Evolutionary conservation across 1,140 invertebrate genomes (phyloP).

Genomic region (Drosophila leontia): DNA sequence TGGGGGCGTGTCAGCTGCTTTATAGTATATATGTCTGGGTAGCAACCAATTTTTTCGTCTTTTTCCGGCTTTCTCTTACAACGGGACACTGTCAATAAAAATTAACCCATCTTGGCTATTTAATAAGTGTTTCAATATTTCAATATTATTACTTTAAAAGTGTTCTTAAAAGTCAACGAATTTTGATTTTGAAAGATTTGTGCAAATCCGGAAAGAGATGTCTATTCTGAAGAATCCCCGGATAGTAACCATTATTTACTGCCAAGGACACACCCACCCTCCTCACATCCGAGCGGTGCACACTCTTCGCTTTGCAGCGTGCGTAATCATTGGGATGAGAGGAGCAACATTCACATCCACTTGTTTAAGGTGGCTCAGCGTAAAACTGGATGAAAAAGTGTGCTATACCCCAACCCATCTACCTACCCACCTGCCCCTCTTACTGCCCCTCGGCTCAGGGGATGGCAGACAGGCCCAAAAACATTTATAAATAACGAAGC

Average conservation of each 20-base stretch:
- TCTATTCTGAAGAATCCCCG: slow-evolving; percentile 54
- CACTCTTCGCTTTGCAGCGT: slow-evolving; percentile 24
- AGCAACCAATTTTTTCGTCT: slow-evolving; percentile 33
- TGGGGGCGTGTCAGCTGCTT: slow-evolving; percentile 10
- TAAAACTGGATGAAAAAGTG: slow-evolving; percentile 63
- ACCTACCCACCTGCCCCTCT: slow-evolving; percentile 28
- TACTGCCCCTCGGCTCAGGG: slow-evolving; percentile 11
- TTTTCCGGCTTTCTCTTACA: neutral
- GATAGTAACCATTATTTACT: slow-evolving; percentile 54
- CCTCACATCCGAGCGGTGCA: slow-evolving; percentile 2
- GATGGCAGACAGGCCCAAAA: slow-evolving; percentile 64
- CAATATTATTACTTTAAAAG: neutral
- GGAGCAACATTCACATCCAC: slow-evolving; percentile 39
- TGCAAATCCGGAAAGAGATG: slow-evolving; percentile 25
- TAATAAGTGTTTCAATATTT: neutral
- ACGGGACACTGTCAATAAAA: neutral
- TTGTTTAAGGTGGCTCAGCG: slow-evolving; percentile 43
- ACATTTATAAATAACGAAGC: slow-evolving; percentile 71
- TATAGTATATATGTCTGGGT: slow-evolving; percentile 23
- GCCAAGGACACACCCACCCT: slow-evolving; percentile 62
- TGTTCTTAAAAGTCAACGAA: no score
- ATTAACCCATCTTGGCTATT: neutral
- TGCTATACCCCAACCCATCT: slow-evolving; percentile 48
- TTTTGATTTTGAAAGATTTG: slow-evolving; percentile 1
- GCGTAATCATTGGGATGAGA: slow-evolving; percentile 31